Conservation (phyloP, 2,113 vertebrate genomes). For the Ibidorhyncha struthersii region DNA sequence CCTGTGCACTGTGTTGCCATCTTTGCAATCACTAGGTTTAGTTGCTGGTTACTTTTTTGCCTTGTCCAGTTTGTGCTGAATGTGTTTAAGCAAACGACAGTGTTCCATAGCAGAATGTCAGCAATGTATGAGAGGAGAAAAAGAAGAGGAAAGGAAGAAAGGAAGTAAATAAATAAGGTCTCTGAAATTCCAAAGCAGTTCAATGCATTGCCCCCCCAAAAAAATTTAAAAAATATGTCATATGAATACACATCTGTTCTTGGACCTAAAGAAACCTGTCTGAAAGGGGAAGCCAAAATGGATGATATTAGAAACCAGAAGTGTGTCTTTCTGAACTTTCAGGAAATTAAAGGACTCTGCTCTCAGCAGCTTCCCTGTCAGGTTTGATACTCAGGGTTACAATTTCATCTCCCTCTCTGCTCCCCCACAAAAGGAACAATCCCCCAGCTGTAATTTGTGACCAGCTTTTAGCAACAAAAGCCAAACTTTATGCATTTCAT, state of each 20-base stretch:
- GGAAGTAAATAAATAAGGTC: neutral
- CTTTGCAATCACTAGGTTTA: neutral
- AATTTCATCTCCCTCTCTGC: rapidly evolving
- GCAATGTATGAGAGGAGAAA: neutral
- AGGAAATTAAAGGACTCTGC: neutral
- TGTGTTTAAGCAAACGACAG: neutral
- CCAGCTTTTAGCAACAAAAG: neutral
- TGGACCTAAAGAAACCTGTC: neutral
- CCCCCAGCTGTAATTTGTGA: neutral
- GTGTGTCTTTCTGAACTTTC: neutral
- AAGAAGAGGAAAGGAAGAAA: neutral
- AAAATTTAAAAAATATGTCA: neutral
- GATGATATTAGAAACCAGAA: neutral
- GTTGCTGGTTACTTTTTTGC: neutral
- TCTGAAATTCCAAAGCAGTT: neutral
- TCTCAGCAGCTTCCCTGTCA: neutral
- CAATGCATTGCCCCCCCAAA: neutral
- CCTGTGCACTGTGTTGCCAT: neutral
- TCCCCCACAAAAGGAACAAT: neutral
- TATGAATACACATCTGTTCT: neutral
- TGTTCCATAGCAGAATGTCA: neutral
- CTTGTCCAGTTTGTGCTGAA: neutral
- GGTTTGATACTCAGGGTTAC: neutral
- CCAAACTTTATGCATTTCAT: neutral
- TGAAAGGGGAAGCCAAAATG: neutral